phyloP scores from a whole-genome alignment of 1,140 invertebrate genomes.

The Galleria mellonella region DNA sequence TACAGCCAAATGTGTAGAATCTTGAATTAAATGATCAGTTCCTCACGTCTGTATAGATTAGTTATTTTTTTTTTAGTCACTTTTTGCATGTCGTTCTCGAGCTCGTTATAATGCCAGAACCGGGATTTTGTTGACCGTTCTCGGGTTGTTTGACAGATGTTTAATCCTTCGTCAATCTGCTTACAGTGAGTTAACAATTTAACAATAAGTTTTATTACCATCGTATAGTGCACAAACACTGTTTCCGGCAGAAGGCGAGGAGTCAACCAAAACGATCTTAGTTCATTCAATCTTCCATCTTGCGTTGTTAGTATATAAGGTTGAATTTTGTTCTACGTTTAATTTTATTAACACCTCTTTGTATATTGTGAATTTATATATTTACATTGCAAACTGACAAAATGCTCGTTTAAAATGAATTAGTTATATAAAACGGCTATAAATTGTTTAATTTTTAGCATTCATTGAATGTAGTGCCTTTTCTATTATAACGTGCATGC shows the following conservation, averaged over 20 bases:
- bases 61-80: conserved; percentile 24
- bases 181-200: no score
- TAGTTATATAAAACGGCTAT: no score
- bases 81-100: conserved; percentile 9
- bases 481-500: conserved; percentile 28
- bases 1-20: conserved; percentile 28
- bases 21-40: conserved; percentile 17
- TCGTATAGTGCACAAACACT: conserved; percentile 21
- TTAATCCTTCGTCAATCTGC: background rate
- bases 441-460: conserved; percentile 20
- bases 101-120: no score
- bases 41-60: conserved; percentile 17
- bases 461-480: conserved; percentile 37
- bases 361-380: conserved; percentile 1
- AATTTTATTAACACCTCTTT: conserved; percentile 8
- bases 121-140: no score
- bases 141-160: background rate
- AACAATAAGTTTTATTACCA: background rate
- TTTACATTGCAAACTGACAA: no score
- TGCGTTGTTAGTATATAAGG: conserved; percentile 23
- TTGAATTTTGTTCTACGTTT: conserved; percentile 4
- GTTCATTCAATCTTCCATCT: conserved; percentile 27
- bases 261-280: conserved; percentile 22
- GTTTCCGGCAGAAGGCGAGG: background rate
- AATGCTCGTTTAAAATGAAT: no score